Evolutionary conservation across 2,888 invertebrate genomes (phyloP), one percentile per base, ranked within the genome.

Genomic region (Mantis religiosa): DNA sequence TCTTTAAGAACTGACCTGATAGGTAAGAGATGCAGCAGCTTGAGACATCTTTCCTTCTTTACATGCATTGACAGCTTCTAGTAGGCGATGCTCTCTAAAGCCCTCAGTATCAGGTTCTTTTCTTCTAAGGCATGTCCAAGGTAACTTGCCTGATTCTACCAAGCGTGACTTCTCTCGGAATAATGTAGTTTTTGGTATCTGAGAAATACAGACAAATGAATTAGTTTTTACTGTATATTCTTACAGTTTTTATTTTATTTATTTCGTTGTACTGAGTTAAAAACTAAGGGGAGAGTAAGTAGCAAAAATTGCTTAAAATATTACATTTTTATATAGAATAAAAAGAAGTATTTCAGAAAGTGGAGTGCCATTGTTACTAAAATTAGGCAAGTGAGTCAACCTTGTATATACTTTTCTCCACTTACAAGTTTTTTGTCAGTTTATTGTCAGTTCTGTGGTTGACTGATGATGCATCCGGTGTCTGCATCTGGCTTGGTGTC

Each of bases 161-260:
- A 93, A 91, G 85, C 92, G 92, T 27, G 92, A 91, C 91, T 93
- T 93, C 82, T 93, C 93, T 87, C 93, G 91, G 90, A 93, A 93
- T 27, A 94, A 90, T 25, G 93, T 93, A 7, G 93, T 93, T 91
- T 93, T 93, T 88, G 93, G 93, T 91, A 93, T 93, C 93, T 93
- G 86, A 71, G 20, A 71, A 71, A 71, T 0, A 20, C 54, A 71
- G 1, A 7, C 41, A 41, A 41, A 20, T 20, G 20, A 20, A 20
- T 1, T 0, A 9, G 6, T 1, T 71, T 71, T 71, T 71, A 71
- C 8, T 71, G 6, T 15, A 20, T 20, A 71, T 8, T 71, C 54
- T 20, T 71, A 71, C 4, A 41, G 9, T 34, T 7, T 34, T 34
- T 41, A 12, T 12, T 41, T 41, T 41, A 2, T 12, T 41, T 41